Base-by-base conservation (phyloP, 2,888 invertebrate species). In the Anticlea derivata region DNA sequence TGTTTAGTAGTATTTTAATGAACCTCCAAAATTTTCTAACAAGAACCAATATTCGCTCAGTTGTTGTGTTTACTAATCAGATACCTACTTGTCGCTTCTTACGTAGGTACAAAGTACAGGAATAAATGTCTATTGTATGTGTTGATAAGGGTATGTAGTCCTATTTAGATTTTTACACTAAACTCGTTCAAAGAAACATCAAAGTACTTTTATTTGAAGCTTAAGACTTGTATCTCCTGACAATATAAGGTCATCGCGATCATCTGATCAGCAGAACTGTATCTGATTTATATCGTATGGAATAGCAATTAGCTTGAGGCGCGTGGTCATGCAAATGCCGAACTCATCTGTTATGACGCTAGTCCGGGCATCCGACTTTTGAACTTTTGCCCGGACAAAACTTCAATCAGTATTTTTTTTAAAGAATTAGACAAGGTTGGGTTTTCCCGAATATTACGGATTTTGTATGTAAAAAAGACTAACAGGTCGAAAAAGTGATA, bases 251-350 rank as follows among this genome's bases (percentile, higher is more conserved):
- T 71, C 68, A 68, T 68, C 66, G 55, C 64, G 65, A 68, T 64
- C 60, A 68, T 65, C 61, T 50, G 64, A 70, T 70, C 70, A 53
- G 61, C 60, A 60, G 67, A 68, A 65, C 61, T 62, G 63, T 63
- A 70, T 68, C 75, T 82, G 78, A 86, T 87, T 80, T 83, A 81
- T 80, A 79, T 80, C 73, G 66, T 70, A 77, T 69, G 73, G 79
- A 81, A 82, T 80, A 81, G 76, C 80, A 86, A 87, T 83, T 83
- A 83, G 72, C 47, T 70, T 68, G 62, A 67, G 60, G 50, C 63
- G 73, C 73, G 70, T 79, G 68, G 69, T 78, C 78, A 82, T 83
- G 85, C 79, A 78, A 86, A 86, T 83, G 79, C 71, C 76, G 75
- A 73, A 79, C 74, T 67, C 57, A 63, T 62, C 60, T 50, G 48